Percentiles rank a stretch among this genome's conserved stretches.
These are phyloP conservation scores for Sylvilagus floridanus DNA, from an alignment of 2,797 vertebrate species.

Conservation along the genomic window DNA sequence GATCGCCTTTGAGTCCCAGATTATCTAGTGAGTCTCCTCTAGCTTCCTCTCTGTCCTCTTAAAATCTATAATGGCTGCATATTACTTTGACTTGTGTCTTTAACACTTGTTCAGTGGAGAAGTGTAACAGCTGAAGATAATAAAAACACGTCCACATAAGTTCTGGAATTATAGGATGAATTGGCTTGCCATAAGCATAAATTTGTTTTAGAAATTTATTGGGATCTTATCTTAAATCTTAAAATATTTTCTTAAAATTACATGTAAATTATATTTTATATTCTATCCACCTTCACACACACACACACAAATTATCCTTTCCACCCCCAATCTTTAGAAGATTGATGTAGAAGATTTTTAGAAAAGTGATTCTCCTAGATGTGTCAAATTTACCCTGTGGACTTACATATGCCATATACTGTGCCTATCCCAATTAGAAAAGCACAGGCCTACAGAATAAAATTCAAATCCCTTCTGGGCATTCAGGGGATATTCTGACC, in stretches of 20 bases:
- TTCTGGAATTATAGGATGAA: background rate
- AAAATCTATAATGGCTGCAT: background rate
- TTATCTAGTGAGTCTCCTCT: background rate
- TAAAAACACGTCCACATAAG: background rate
- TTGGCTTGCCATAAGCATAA: background rate
- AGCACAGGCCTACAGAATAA: background rate
- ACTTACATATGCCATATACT: background rate
- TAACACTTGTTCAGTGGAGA: conserved; percentile 27
- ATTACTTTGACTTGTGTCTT: background rate
- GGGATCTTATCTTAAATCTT: conserved; percentile 36
- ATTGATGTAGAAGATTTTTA: no score
- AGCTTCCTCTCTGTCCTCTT: background rate
- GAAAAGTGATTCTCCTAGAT: background rate
- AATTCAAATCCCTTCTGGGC: background rate
- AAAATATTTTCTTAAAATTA: conserved; percentile 27
- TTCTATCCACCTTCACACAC: conserved; percentile 2
- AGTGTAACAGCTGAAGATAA: background rate
- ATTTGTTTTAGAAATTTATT: background rate
- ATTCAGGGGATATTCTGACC: background rate
- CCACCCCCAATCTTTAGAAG: no score
- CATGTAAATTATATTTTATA: conserved; percentile 4
- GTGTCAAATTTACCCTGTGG: background rate
- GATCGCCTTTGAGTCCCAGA: background rate
- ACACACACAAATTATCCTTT: conserved; percentile 12
- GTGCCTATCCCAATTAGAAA: background rate